Conservation (phyloP, 2,113 vertebrate species). For the Colinus virginianus region DNA sequence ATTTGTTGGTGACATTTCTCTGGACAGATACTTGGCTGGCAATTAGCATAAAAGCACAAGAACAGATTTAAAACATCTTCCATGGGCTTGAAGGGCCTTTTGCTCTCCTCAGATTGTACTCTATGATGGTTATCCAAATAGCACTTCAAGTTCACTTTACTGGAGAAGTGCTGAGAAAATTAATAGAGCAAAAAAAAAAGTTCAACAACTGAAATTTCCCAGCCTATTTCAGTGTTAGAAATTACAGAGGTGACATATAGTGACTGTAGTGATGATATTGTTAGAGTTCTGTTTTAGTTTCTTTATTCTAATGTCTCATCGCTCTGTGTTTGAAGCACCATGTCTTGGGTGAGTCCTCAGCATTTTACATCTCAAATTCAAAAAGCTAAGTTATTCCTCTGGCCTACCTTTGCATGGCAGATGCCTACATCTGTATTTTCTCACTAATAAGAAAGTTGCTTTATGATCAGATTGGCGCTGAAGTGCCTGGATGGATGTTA, state of each 20-base stretch:
- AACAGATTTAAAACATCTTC: not conserved
- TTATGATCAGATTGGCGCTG: not conserved
- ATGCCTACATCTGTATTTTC: not conserved
- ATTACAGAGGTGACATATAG: not conserved
- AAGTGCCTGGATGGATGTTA: not conserved
- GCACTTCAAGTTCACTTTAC: not conserved
- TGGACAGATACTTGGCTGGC: not conserved
- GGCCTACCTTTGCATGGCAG: not conserved
- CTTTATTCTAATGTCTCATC: not conserved
- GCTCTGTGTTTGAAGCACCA: not conserved
- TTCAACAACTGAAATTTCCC: not conserved
- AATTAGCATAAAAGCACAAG: not conserved
- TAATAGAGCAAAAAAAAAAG: not conserved
- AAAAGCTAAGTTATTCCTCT: not conserved
- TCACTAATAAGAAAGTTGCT: not conserved
- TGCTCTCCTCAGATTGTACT: not conserved
- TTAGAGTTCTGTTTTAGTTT: not conserved
- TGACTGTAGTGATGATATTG: not conserved
- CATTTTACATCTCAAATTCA: not conserved
- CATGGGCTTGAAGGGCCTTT: not conserved
- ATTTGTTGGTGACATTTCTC: not conserved
- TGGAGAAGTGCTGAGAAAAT: not conserved
- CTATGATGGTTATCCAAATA: not conserved
- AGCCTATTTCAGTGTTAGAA: not conserved
- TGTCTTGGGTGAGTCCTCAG: not conserved